Base-by-base conservation (phyloP, 2,797 vertebrate genomes). In the Denticeps clupeoides region DNA sequence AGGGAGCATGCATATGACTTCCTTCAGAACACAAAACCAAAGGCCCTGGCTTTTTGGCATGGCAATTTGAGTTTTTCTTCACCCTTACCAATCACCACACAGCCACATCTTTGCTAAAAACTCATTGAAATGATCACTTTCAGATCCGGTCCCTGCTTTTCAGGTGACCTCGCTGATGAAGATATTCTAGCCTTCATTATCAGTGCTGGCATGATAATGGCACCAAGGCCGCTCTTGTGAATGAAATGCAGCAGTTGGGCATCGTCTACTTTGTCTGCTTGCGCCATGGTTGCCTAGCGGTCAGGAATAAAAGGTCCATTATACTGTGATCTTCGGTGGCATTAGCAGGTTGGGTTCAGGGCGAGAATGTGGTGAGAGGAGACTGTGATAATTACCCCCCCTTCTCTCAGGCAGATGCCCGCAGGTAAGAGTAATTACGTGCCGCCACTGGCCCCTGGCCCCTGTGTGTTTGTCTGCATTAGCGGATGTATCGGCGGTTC, bases 401-500 rank as follows among this genome's bases (percentile, higher is more conserved):
- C 82, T 82, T 68, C 55, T 57, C 56, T 65, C 53, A 52, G 55
- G 68, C 75, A 69, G 75, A 68, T 69, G 68, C 62, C 85, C 73
- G 79, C 73, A 75, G 75, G 82, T 67, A 69, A 70, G 74, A 69
- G 77, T 80, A 77, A 86, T 85, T 82, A 83, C 41, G 28, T 56
- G 59, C 55, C 45, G 32, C 57, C 58, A 65, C 74, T 72, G 69
- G 78, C 72, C 66, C 48, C 63, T 62, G 49, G 55, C 62, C 53
- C 59, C 49, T 31, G 47, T 50, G 56, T 53, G 54, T 54, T 65
- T 67, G 71, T 60, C 78, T 65, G 75, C 62, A 71, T 61, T 55
- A 63, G 77, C 82, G 81, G 89, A 89, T 86, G 83, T 85, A 87
- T 87, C 90, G 90, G 89, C 92, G 87, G 87, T 78, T 61, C 68